Evolutionary conservation across 2,797 vertebrate species (phyloP).

Genomic region (Todus mexicanus): DNA sequence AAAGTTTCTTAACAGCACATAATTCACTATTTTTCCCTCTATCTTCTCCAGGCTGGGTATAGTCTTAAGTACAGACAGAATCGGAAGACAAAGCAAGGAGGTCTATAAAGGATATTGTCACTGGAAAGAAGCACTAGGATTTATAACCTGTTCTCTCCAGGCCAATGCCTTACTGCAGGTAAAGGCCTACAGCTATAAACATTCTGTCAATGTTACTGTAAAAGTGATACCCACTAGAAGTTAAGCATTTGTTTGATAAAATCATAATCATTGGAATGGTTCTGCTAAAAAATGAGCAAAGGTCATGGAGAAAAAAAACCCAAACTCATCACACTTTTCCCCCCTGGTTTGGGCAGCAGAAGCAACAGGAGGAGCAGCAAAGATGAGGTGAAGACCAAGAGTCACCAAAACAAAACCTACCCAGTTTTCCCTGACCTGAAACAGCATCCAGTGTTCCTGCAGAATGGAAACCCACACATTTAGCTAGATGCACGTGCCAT

Average conservation of each 20-base stretch:
- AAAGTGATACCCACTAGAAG: not conserved
- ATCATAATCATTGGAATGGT: not conserved
- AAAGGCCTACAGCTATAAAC: not conserved
- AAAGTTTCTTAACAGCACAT: not conserved
- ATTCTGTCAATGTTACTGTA: not conserved
- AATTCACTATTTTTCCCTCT: not conserved
- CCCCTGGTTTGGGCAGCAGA: not conserved
- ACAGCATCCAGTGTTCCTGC: not conserved
- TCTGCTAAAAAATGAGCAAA: not conserved
- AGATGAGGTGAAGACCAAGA: not conserved
- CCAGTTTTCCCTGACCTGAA: not conserved
- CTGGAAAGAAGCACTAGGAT: not conserved
- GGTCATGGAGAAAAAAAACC: not conserved
- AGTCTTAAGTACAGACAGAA: not conserved
- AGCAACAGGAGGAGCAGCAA: not conserved
- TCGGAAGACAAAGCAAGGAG: slow-evolving; percentile 9
- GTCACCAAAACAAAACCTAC: not conserved
- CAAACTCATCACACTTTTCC: not conserved
- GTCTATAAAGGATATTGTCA: slow-evolving; percentile 9
- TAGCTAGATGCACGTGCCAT: not conserved
- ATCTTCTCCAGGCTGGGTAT: not conserved
- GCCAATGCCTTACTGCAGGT: slow-evolving; percentile 8
- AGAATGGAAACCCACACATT: fast-evolving
- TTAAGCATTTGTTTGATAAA: not conserved
- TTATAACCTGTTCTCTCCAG: not conserved